Conservation (phyloP, 1,140 invertebrate genomes). For the Saccostrea echinata region DNA sequence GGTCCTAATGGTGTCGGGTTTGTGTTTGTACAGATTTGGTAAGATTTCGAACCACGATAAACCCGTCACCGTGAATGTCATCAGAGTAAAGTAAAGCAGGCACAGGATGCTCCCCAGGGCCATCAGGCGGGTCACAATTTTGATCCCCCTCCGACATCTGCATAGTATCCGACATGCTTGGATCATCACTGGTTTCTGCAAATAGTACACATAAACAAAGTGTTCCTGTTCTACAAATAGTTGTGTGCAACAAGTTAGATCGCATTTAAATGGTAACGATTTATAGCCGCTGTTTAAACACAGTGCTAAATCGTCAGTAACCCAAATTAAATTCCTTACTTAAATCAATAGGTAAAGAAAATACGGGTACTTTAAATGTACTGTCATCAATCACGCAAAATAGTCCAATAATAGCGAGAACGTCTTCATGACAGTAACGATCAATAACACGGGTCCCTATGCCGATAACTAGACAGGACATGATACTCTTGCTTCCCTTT, state of each 20-base stretch:
- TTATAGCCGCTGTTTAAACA: neutral
- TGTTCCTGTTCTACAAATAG: neutral
- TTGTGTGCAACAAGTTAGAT: conserved; percentile 6
- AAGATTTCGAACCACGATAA: conserved; percentile 55
- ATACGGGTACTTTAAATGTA: neutral
- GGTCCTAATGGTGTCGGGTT: neutral
- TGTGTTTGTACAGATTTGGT: conserved; percentile 44
- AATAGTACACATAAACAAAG: neutral
- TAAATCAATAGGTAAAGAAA: conserved; percentile 18
- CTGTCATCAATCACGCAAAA: neutral
- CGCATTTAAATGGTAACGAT: conserved; percentile 25
- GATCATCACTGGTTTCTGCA: conserved; percentile 15
- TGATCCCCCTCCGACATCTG: neutral
- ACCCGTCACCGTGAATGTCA: conserved; percentile 53
- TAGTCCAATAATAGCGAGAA: neutral
- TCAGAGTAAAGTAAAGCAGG: conserved; percentile 48
- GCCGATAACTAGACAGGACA: no score
- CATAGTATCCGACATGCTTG: conserved; percentile 7
- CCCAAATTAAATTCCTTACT: conserved; percentile 10
- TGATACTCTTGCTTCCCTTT: no score
- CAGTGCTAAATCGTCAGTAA: neutral
- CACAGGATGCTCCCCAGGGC: conserved; percentile 42
- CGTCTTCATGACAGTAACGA: neutral
- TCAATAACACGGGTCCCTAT: neutral
- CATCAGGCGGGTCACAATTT: conserved; percentile 17